Base-by-base conservation (phyloP, 2,888 invertebrate genomes). In the Argyresthia goedartella region DNA sequence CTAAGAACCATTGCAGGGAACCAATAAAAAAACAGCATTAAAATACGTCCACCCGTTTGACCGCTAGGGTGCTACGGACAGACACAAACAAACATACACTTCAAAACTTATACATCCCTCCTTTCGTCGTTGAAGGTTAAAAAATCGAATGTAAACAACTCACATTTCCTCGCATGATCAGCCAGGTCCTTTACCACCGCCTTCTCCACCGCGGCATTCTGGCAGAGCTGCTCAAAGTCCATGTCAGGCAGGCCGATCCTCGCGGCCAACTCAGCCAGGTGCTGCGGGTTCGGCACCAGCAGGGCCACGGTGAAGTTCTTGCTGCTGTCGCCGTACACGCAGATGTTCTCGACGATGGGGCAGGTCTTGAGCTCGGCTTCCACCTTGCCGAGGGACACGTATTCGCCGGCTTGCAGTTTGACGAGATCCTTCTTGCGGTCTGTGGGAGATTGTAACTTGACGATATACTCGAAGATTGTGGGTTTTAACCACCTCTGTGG, bases 381-480 rank as follows among this genome's bases (percentile, higher is more conserved):
- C 42, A 98, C 97, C 84, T 97, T 98, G 57, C 97, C 98, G 49
- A 99, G 89, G 0, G 98, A 98, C 15, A 99, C 96, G 79, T 99
- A 99, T 82, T 99, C 99, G 58, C 99, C 99, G 34, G 96, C 94
- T 79, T 99, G 97, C 51, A 99, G 89, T 80, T 99, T 99, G 42
- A 99, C 97, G 61, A 99, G 89, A 87, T 99, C 99, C 87, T 99
- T 99, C 88, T 99, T 99, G 62, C 99, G 95, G 82, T 99, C 98
- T 98, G 81, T 9, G 73, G 73, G 56, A 56, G 39, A 39, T 1
- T 4, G 39, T n/a, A 4, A 8, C 3, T 39, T 39, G n/a, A n/a
- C n/a, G n/a, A n/a, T n/a, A n/a, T n/a, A n/a, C n/a, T n/a, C n/a
- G n/a, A n/a, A n/a, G n/a, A n/a, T n/a, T n/a, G n/a, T n/a, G n/a